Conservation (phyloP, 1,140 invertebrate genomes). For the Ylistrum balloti region DNA sequence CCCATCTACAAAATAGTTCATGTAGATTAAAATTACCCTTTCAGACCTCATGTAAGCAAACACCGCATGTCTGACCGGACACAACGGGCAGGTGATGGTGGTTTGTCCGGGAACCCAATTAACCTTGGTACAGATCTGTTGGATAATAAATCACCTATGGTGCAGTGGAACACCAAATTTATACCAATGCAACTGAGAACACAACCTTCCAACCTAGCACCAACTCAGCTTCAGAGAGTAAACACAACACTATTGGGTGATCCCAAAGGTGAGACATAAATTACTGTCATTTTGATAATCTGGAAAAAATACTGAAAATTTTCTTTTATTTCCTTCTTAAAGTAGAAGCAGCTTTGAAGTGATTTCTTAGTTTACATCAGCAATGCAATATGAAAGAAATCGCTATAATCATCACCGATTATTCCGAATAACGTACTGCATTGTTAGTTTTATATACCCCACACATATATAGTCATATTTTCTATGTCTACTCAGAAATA, state of each 20-base stretch:
- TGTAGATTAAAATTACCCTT: neutral
- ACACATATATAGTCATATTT: no score
- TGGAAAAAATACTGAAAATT: no score
- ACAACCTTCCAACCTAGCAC: conserved; percentile 69
- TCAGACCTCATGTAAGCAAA: conserved; percentile 3
- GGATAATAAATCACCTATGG: conserved; percentile 53
- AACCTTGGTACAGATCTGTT: conserved; percentile 43
- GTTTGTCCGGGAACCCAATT: neutral
- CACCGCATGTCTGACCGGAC: neutral
- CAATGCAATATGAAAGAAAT: no score
- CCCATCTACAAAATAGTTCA: no score
- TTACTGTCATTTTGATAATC: no score
- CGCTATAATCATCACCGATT: no score
- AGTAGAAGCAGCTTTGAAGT: no score
- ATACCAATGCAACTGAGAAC: conserved; percentile 73
- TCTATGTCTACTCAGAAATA: no score
- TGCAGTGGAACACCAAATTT: conserved; percentile 64
- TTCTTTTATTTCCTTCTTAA: no score
- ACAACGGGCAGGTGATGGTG: neutral
- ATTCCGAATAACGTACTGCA: no score
- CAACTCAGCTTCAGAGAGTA: conserved; percentile 67
- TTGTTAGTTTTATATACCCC: no score
- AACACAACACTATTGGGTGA: conserved; percentile 69
- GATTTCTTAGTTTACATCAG: no score
- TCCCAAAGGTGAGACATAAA: conserved; percentile 42